Evolutionary conservation across 23 tunicate species (phyloP), one percentile per base, ranked within the genome.

Genomic region (Trididemnum clinides): DNA sequence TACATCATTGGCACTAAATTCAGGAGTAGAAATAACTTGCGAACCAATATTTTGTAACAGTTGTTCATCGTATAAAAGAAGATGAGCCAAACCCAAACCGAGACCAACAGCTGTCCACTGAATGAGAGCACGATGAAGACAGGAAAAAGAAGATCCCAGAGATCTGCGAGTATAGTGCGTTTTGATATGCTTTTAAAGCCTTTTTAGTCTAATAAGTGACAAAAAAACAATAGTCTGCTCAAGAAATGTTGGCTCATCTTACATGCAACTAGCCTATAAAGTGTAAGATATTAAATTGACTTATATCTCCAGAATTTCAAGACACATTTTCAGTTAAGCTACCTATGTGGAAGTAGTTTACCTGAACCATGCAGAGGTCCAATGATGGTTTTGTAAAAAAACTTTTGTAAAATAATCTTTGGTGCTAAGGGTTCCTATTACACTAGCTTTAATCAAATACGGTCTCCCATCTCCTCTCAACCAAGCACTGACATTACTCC

Each of bases 381-480:
- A 92, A 0, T 33, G 23, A 72, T 92, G 88, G 64, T 88, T 88
- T 54, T 88, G 97, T 64, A 79, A 33, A 50, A 92, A 76, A 28
- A 88, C 92, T 80, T 92, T 92, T n/a, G n/a, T 34, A 32, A 88
- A 64, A 70, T 92, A 88, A 37, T 92, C 97, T 33, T 57, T 92
- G 29, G 97, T 92, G 75, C 97, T 92, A 0, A 92, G 86, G 31
- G 89, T 92, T 15, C 92, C 97, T 0, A 88, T 88, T 31, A 88
- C 23, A 36, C 50, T 25, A 12, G 97, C 87, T 84, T 70, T 77
- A 19, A 92, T 77, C 1, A 51, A 31, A 63, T 82, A 92, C 31
- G 97, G 97, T 72, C 88, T 92, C 73, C 50, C 72, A 51, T 92
- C 97, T 32, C 97, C 97, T 21, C 97, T 84, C 59, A 92, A 38